Evolutionary conservation across 1,140 invertebrate genomes (phyloP).

Genomic region (Saxidomus purpurata): DNA sequence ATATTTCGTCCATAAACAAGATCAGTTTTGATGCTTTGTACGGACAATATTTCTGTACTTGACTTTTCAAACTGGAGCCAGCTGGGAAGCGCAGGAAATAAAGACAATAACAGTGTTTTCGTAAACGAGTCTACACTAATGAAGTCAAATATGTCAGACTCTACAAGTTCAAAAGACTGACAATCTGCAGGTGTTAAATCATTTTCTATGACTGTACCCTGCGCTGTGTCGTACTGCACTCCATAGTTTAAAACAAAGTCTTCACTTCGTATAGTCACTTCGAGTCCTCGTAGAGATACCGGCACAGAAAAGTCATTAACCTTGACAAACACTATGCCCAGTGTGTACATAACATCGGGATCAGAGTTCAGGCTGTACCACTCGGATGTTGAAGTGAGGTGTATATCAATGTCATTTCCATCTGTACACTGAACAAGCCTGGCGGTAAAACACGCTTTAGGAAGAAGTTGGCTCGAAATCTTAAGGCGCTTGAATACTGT

Average conservation of each 20-base stretch:
- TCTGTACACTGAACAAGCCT: not conserved
- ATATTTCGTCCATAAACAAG: conserved; percentile 34
- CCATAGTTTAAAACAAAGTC: not conserved
- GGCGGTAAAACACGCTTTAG: not conserved
- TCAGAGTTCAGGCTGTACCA: conserved; percentile 7
- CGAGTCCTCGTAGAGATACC: conserved; percentile 26
- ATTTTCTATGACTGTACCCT: not conserved
- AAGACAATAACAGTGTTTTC: not conserved
- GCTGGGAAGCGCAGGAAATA: not conserved
- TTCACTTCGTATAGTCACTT: not conserved
- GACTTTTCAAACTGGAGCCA: conserved; percentile 5
- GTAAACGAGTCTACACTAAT: conserved; percentile 1
- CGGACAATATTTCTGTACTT: not conserved
- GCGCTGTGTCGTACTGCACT: not conserved
- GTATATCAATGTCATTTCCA: not conserved
- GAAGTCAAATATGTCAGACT: conserved; percentile 32
- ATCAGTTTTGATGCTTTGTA: not conserved
- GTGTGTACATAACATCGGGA: not conserved
- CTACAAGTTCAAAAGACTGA: not conserved
- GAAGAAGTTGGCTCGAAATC: not conserved
- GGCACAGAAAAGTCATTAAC: conserved; percentile 16
- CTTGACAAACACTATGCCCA: conserved; percentile 32
- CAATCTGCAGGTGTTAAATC: not conserved
- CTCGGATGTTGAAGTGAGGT: not conserved
- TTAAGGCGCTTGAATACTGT: not conserved